Base-by-base conservation (phyloP, 2,113 vertebrate species). In the Pelodiscus sinensis region DNA sequence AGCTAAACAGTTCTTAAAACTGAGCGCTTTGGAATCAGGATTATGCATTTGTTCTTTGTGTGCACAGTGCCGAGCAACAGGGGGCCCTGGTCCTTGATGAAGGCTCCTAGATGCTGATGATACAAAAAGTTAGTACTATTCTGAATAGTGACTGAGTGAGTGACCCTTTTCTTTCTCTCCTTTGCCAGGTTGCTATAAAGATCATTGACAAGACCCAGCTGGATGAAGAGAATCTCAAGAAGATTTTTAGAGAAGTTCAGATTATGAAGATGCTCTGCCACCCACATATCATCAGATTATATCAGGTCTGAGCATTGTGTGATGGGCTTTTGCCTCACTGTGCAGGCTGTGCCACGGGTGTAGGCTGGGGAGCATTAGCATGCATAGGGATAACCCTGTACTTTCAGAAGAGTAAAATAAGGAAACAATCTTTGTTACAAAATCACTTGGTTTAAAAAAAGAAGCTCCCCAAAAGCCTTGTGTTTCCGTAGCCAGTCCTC, bases 191-290 rank as follows among this genome's bases (percentile, higher is more conserved):
- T 95, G 99, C 99, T 0, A 99, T 99, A 94, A 99, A 99, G 98
- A 99, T 99, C 55, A 99, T 99, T 85, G 99, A 99, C 92, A 99
- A 99, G 97, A 99, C 98, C 8, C 99, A 99, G 97, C 97, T 99
- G 97, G 99, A 99, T 54, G 99, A 99, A 55, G 99, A 99, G 97
- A 99, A 99, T 96, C 98, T 99, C 94, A 99, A 99, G 98, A 99
- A 99, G 98, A 99, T 99, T 89, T 99, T 99, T 96, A 97, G 99
- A 93, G 99, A 99, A 96, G 99, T 99, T 81, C 99, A 99, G 97
- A 99, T 99, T 93, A 99, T 99, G 99, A 99, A 99, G 98, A 98
- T 99, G 99, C 98, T 99, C 85, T 98, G 99, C 96, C 99, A 99
- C 95, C 99, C 99, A 0, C 99, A 99, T 86, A 99, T 99, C 97